Evolutionary conservation across 2,797 vertebrate species (phyloP).

Genomic region (Typhlichthys subterraneus): DNA sequence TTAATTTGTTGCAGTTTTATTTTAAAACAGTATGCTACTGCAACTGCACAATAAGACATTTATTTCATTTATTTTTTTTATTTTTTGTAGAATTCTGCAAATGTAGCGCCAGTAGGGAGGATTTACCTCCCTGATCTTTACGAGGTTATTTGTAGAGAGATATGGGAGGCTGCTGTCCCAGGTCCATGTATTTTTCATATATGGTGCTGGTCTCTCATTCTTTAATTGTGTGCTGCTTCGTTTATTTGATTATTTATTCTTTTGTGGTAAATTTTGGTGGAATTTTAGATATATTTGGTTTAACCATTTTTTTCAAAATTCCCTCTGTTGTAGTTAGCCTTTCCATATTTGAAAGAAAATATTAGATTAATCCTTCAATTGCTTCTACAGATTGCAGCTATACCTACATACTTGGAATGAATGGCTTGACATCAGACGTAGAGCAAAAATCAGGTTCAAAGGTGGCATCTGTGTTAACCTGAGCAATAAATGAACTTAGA

Average conservation of each 20-base stretch:
- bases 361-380: conserved; percentile 17
- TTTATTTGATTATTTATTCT: no score
- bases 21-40: no score
- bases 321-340: no score
- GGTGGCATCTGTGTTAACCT: conserved; percentile 23
- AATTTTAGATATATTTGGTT: no score
- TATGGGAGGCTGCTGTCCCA: conserved; percentile 28
- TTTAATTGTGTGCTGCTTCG: conserved; percentile 16
- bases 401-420: conserved; percentile 23
- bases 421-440: conserved; percentile 29
- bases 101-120: conserved; percentile 19
- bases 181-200: conserved; percentile 44
- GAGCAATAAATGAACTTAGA: conserved; percentile 1
- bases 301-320: no score
- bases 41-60: no score
- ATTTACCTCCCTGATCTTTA: conserved; percentile 32
- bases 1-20: no score
- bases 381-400: conserved; percentile 20
- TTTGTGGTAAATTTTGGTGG: no score
- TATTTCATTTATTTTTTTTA: no score
- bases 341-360: conserved; percentile 12
- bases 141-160: conserved; percentile 43
- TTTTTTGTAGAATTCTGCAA: conserved; percentile 5
- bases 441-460: conserved; percentile 34
- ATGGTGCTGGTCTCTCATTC: conserved; percentile 1